Evolutionary conservation across 2,888 invertebrate species (phyloP).

Genomic region (Spodoptera picta): DNA sequence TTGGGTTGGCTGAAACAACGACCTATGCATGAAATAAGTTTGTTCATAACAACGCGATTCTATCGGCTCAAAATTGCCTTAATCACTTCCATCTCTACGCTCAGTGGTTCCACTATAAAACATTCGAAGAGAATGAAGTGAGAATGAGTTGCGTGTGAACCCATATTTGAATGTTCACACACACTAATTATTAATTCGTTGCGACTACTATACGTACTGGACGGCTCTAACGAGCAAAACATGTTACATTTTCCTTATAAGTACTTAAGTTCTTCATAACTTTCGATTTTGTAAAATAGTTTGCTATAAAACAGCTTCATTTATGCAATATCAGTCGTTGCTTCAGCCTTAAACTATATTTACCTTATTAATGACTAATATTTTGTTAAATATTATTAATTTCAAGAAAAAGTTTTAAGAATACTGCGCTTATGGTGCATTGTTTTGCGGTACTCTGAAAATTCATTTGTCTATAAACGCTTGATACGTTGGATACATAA

Average conservation of each 20-base stretch:
- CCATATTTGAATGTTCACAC: conserved; percentile 31
- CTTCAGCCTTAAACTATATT: conserved; percentile 58
- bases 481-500: conserved; percentile 68
- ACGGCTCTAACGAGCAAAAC: conserved; percentile 30
- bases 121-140: conserved; percentile 25
- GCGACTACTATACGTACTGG: conserved; percentile 20
- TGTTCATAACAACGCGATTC: conserved; percentile 14
- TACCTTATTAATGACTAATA: conserved; percentile 72
- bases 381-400: conserved; percentile 73
- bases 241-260: conserved; percentile 15
- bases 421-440: conserved; percentile 77
- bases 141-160: conserved; percentile 31
- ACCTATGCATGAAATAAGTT: conserved; percentile 56
- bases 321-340: conserved; percentile 62
- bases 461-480: conserved; percentile 62
- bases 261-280: background rate
- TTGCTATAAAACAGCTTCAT: conserved; percentile 6
- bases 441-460: conserved; percentile 56
- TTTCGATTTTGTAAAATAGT: background rate
- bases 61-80: conserved; percentile 17
- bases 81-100: conserved; percentile 18
- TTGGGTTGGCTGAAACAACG: conserved; percentile 70
- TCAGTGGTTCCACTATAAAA: conserved; percentile 22
- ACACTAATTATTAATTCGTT: conserved; percentile 15
- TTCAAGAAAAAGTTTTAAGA: conserved; percentile 68